Conservation (phyloP, 2,888 invertebrate genomes). For the Rhagonycha fulva region DNA sequence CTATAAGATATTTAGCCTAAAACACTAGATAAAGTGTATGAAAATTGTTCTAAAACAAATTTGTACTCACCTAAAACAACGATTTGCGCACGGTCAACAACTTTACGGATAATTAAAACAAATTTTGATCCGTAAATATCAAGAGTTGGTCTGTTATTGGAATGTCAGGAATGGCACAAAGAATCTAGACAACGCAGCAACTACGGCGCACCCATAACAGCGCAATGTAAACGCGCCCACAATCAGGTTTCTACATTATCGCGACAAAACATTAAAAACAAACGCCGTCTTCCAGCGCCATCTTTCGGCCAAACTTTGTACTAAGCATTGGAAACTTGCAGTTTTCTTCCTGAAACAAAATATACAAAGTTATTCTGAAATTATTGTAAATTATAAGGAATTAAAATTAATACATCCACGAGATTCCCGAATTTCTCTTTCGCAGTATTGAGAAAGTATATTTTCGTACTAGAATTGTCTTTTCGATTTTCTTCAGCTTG, state of each 20-base stretch:
- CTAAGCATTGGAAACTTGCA: background rate
- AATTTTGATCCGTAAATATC: conserved; percentile 71
- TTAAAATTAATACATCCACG: too few species aligned
- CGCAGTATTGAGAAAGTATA: too few species aligned
- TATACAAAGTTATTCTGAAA: too few species aligned
- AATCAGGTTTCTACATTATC: conserved; percentile 50
- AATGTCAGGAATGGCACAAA: conserved; percentile 97
- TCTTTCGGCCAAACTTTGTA: background rate
- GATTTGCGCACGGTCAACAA: conserved; percentile 66
- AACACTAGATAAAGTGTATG: conserved; percentile 66
- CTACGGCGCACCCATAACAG: conserved; percentile 74
- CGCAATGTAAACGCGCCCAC: conserved; percentile 73
- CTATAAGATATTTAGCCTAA: conserved; percentile 67
- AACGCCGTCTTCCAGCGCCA: background rate
- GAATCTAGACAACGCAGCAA: conserved; percentile 94
- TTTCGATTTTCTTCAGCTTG: too few species aligned
- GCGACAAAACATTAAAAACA: conserved; percentile 7
- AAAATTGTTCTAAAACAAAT: conserved; percentile 61
- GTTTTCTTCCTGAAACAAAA: background rate
- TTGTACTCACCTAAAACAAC: conserved; percentile 75
- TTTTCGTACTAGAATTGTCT: too few species aligned
- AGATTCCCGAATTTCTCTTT: too few species aligned
- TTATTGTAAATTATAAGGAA: too few species aligned
- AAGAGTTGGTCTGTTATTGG: conserved; percentile 79
- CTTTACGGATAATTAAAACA: conserved; percentile 67